These are phyloP conservation scores for Carterocephalus palaemon DNA, from an alignment of 2,888 invertebrate species.

Conservation along the genomic window DNA sequence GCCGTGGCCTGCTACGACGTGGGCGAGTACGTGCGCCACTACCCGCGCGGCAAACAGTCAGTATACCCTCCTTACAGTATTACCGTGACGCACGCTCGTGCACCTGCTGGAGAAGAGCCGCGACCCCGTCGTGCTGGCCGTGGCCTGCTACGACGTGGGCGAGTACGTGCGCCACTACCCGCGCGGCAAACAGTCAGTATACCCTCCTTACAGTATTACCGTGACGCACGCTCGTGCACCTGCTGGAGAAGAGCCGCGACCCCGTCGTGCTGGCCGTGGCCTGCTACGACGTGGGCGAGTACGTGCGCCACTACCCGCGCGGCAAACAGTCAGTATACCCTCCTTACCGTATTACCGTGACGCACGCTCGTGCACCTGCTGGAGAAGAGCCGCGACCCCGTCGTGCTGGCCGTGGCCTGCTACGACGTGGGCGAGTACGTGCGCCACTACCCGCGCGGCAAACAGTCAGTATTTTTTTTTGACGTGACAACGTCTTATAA, in stretches of 20 bases:
- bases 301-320: constrained; percentile 93
- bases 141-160: neutral
- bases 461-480: too few relatives aligned
- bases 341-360: too few relatives aligned
- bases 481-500: too few relatives aligned
- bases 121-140: too few relatives aligned
- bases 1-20: constrained; percentile 99
- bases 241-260: too few relatives aligned
- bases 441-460: neutral
- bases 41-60: constrained; percentile 51
- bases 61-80: neutral
- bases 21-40: constrained; percentile 99
- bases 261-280: constrained; percentile 99
- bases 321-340: neutral
- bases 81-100: too few relatives aligned
- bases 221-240: too few relatives aligned
- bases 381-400: too few relatives aligned
- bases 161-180: neutral
- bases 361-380: too few relatives aligned
- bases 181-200: neutral
- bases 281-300: constrained; percentile 99
- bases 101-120: too few relatives aligned
- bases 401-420: too few relatives aligned
- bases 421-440: neutral
- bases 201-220: neutral